These are phyloP conservation scores for Craseonycteris thonglongyai DNA, from an alignment of 2,113 vertebrate species.

Conservation along the genomic window DNA sequence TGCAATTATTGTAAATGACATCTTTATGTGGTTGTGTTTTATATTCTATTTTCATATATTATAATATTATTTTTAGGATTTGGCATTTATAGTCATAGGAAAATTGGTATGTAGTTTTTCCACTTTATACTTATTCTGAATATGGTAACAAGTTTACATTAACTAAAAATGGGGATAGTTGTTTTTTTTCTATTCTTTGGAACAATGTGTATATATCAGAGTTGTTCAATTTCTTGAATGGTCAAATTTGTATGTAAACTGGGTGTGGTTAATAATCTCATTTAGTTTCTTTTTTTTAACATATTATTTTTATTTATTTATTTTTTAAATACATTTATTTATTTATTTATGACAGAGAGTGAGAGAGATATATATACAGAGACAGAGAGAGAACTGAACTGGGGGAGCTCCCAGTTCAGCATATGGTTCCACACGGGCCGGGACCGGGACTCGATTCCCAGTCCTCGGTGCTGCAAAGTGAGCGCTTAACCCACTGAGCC, in stretches of 20 bases:
- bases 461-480: no score
- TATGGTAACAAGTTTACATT: background rate
- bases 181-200: background rate
- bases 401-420: no score
- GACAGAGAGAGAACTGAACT: no score
- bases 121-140: background rate
- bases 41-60: background rate
- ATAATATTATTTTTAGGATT: background rate
- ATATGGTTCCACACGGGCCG: no score
- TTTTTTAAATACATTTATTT: no score
- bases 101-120: background rate
- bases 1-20: background rate
- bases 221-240: background rate
- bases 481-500: no score
- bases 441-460: no score
- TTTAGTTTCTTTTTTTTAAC: no score
- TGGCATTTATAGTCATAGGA: background rate
- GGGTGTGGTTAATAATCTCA: background rate
- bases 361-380: no score
- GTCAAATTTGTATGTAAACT: background rate
- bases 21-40: background rate
- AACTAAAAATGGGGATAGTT: background rate
- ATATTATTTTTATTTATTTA: no score
- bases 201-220: background rate
- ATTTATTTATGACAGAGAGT: no score